phyloP scores from a whole-genome alignment of 2,113 vertebrate genomes.

The Ophthalmolycus amberensis region DNA sequence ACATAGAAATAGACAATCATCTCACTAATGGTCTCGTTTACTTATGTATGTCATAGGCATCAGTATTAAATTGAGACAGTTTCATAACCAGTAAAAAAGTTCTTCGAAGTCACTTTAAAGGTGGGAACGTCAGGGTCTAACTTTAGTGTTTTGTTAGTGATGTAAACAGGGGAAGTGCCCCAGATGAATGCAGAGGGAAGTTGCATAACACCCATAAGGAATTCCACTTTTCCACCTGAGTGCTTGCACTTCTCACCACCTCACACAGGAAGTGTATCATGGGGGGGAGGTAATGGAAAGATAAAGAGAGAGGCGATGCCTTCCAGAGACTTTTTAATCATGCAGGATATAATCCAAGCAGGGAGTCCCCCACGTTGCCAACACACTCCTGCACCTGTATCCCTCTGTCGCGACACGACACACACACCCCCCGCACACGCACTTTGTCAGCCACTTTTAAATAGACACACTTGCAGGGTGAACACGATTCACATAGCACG shows the following conservation, averaged over 20 bases:
- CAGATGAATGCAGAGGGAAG: constrained; percentile 22
- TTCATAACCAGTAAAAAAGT: neutral
- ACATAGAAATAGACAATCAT: no score
- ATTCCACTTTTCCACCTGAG: constrained; percentile 47
- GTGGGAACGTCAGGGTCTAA: neutral
- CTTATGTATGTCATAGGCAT: neutral
- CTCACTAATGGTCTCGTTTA: neutral
- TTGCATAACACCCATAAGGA: constrained; percentile 46
- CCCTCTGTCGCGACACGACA: neutral
- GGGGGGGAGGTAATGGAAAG: constrained; percentile 30
- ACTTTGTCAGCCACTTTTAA: constrained; percentile 14
- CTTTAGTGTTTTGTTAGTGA: neutral
- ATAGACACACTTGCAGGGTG: neutral
- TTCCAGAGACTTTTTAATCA: constrained; percentile 49
- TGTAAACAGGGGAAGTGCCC: constrained; percentile 1
- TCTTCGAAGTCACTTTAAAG: neutral
- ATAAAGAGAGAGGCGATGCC: constrained; percentile 17
- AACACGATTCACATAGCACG: neutral
- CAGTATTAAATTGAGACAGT: neutral
- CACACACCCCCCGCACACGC: neutral
- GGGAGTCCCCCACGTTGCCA: constrained; percentile 43
- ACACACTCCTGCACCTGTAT: neutral
- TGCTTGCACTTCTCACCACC: constrained; percentile 13
- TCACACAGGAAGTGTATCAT: constrained; percentile 29
- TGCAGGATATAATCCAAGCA: constrained; percentile 47